Percentiles rank a stretch among this genome's conserved stretches.
These are phyloP conservation scores for Blomia tropicalis DNA, from an alignment of 2,888 invertebrate species.

Conservation along the genomic window DNA sequence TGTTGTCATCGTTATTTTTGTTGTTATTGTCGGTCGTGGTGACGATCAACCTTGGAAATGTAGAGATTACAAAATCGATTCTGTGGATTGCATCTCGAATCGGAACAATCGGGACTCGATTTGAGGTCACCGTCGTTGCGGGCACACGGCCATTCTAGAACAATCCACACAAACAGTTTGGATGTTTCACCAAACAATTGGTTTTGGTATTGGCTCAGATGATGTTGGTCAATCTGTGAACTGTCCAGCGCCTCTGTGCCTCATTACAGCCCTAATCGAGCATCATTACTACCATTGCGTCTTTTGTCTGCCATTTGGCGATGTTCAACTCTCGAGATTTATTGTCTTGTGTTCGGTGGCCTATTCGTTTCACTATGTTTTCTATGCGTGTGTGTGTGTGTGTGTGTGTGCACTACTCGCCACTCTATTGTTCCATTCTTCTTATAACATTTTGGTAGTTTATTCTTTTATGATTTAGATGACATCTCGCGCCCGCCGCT, in stretches of 20 bases:
- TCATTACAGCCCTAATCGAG: conserved; percentile 13
- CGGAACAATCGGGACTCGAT: too few species aligned
- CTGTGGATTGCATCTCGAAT: too few species aligned
- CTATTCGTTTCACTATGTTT: background rate
- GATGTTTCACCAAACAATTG: too few species aligned
- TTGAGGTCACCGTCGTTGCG: too few species aligned
- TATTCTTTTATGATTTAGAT: conserved; percentile 14
- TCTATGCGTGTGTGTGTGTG: background rate
- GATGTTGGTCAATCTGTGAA: background rate
- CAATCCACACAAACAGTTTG: too few species aligned
- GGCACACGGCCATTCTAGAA: too few species aligned
- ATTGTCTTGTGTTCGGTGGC: background rate
- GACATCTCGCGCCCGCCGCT: background rate
- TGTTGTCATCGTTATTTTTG: too few species aligned
- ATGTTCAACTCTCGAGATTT: background rate
- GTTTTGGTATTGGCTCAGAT: too few species aligned
- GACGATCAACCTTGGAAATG: too few species aligned
- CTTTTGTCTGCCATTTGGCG: background rate
- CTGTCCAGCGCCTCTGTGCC: background rate
- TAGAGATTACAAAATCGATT: too few species aligned
- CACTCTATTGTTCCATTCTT: background rate
- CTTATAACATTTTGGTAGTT: background rate
- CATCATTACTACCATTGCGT: conserved; percentile 12
- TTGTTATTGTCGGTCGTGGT: too few species aligned
- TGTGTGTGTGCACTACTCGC: background rate